Evolutionary conservation across 2,888 invertebrate species (phyloP).

Genomic region (Epinotia ramella): DNA sequence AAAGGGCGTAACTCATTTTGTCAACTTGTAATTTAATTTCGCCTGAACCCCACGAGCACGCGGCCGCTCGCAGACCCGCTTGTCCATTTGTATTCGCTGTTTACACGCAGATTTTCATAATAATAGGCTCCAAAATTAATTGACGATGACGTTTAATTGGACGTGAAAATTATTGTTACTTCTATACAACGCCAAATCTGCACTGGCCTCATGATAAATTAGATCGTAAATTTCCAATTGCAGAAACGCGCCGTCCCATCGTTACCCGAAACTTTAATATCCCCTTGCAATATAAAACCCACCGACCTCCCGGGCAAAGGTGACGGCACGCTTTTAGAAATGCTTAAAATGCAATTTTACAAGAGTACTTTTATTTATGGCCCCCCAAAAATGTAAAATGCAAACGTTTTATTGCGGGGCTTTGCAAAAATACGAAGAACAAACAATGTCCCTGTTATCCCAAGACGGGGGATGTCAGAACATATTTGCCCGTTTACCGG

Average conservation of each 20-base stretch:
- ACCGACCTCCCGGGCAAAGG: slow-evolving; percentile 66
- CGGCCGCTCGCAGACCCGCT: slow-evolving; percentile 54
- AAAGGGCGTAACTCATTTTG: slow-evolving; percentile 85
- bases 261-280: slow-evolving; percentile 68
- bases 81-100: slow-evolving; percentile 55
- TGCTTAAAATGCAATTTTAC: slow-evolving; percentile 85
- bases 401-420: slow-evolving; percentile 83
- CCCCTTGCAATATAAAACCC: slow-evolving; percentile 60
- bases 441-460: slow-evolving; percentile 79
- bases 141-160: slow-evolving; percentile 27
- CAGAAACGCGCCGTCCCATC: slow-evolving; percentile 64
- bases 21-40: slow-evolving; percentile 84
- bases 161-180: slow-evolving; percentile 22
- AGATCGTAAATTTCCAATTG: slow-evolving; percentile 65
- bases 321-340: slow-evolving; percentile 76
- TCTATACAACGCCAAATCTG: slow-evolving; percentile 7
- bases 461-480: slow-evolving; percentile 73
- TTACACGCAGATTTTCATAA: slow-evolving; percentile 62
- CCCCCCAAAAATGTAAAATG: slow-evolving; percentile 82
- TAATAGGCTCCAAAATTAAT: slow-evolving; percentile 54
- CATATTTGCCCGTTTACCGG: slow-evolving; percentile 70
- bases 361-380: slow-evolving; percentile 80
- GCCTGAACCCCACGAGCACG: slow-evolving; percentile 71
- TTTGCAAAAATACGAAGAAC: slow-evolving; percentile 82
- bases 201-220: slow-evolving; percentile 47